Base-by-base conservation (phyloP, 2,888 invertebrate genomes). In the Drosophila vallismaia region DNA sequence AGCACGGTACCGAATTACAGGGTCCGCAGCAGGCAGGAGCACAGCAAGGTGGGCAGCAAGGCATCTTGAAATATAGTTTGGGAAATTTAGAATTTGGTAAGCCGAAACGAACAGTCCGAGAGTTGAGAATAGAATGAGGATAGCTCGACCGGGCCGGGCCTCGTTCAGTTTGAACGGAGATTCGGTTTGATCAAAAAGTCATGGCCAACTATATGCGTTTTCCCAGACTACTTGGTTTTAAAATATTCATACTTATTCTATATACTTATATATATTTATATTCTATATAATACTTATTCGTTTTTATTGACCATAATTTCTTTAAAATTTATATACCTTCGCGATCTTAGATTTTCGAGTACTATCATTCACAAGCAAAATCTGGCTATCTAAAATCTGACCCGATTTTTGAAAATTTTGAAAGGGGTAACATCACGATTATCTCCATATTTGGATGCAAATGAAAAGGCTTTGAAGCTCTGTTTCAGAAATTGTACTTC, bases 1-100 rank as follows among this genome's bases (percentile, higher is more conserved):
- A 77, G 67, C 79, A 62, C 2, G 57, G 42, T 1, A 42, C 29
- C 40, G 56, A 60, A 77, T 80, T 85, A 79, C 68, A 85, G 63
- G 53, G 71, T 75, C 4, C 53, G 42, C 42, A 53, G 33, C 33
- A 45, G 31, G 24, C 45, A 6, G 40, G 40, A 19, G 76, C 48
- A n/a, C 66, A 53, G 28, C 77, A 55, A 12, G 40, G 40, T 4
- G 2, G 19, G 40, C 68, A 59, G 73, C 88, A 88, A 53, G 90
- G 89, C 89, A 89, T 89, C 77, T 64, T 76, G 56, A 64, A 52
- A 67, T 60, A 71, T 58, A 46, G 70, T 66, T 60, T 75, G 71
- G 71, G 38, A 70, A 79, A 79, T 79, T 84, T 86, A 52, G 77
- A 76, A 67, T 73, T 75, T 52, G 71, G 40, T 14, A 19, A 9